Conservation (phyloP, 1,140 invertebrate species). For the Bombus impatiens region DNA sequence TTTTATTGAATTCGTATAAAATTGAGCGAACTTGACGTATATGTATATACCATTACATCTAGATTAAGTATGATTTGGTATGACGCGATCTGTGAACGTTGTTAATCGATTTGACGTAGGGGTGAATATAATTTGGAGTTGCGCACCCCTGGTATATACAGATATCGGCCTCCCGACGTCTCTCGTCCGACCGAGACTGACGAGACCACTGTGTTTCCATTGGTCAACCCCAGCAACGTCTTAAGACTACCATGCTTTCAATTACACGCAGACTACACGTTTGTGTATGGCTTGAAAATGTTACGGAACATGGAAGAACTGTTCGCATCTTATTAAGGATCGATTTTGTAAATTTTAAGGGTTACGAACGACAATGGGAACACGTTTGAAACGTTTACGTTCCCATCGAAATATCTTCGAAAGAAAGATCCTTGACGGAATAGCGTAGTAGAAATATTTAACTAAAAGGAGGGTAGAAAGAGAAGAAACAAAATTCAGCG, state of each 20-base stretch:
- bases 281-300: background rate
- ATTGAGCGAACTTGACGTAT: background rate
- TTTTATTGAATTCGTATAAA: background rate
- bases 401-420: background rate
- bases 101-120: background rate
- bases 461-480: background rate
- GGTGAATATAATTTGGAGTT: slow-evolving; percentile 4
- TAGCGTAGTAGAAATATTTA: too few species aligned
- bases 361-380: background rate
- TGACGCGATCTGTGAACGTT: background rate
- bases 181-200: slow-evolving; percentile 26
- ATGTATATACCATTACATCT: background rate
- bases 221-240: slow-evolving; percentile 45
- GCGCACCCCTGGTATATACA: slow-evolving; percentile 42
- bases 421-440: too few species aligned
- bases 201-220: slow-evolving; percentile 38
- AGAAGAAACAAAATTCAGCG: background rate
- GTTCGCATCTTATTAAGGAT: background rate
- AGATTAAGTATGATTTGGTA: too few species aligned
- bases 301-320: background rate
- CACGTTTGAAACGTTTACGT: background rate
- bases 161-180: slow-evolving; percentile 40
- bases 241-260: slow-evolving; percentile 35
- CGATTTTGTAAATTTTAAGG: slow-evolving; percentile 11
- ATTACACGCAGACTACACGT: slow-evolving; percentile 19